Base-by-base conservation (phyloP, 2,888 invertebrate species). In the Apodemia mormo region DNA sequence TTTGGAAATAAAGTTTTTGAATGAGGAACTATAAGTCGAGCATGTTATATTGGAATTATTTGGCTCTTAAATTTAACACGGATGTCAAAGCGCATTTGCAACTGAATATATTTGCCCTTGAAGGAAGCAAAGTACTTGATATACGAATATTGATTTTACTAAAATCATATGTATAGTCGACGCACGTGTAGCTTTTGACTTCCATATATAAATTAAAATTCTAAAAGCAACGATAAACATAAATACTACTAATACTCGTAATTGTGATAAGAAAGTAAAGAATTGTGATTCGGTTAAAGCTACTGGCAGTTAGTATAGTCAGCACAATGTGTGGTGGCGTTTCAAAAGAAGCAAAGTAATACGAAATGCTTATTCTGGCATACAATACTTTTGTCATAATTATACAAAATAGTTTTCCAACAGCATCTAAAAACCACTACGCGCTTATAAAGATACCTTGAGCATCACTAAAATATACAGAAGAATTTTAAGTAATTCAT, bases 381-480 rank as follows among this genome's bases (percentile, higher is more conserved):
- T 83, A 82, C 81, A 81, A 78, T 82, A 83, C 81, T 72, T 84
- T 86, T 85, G 76, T 78, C 80, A 74, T 71, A 66, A 76, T 79
- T 80, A 78, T 80, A 77, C 80, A 83, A 79, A 83, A 64, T 64
- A 37, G 80, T 81, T 83, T 83, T 40, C 84, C 77, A 87, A 86
- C 88, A 87, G 90, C 89, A 83, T 87, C 89, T 91, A 89, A 72
- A 81, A 81, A 83, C 77, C 80, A 87, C 90, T 92, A 92, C 87
- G 83, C 83, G 88, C 91, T 92, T 92, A 92, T 82, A 85, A 83
- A 79, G 80, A 84, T 85, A 85, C 82, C 81, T 92, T 92, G 92
- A 93, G 92, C 92, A 90, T 90, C 83, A 87, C 90, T 92, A 92
- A 89, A 86, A 86, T 87, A 86, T 81, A 83, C 82, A 85, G 83